Percentiles rank a stretch among this genome's conserved stretches.
Evolutionary conservation across 2,113 vertebrate genomes (phyloP).

Genomic region (Takifugu bimaculatus): DNA sequence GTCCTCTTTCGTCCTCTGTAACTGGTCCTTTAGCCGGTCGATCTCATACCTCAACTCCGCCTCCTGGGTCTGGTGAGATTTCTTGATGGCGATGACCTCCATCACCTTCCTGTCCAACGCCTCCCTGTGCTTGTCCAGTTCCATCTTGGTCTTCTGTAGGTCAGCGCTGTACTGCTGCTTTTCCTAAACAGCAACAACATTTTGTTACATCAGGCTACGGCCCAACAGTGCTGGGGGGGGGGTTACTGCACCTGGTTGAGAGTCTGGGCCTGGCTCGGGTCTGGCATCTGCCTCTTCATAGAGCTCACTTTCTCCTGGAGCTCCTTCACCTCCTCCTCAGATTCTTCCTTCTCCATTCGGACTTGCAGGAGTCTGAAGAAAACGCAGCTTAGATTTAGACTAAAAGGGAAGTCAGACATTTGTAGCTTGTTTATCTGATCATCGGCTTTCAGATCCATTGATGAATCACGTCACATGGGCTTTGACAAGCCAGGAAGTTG

Average conservation of each 20-base stretch:
- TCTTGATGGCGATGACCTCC: slow-evolving; percentile 80
- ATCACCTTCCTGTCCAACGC: slow-evolving; percentile 75
- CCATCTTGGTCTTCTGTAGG: slow-evolving; percentile 66
- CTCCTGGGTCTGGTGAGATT: slow-evolving; percentile 77
- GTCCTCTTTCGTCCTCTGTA: slow-evolving; percentile 74
- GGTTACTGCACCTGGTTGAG: slow-evolving; percentile 61
- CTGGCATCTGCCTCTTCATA: slow-evolving; percentile 75
- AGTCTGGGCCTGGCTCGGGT: slow-evolving; percentile 65
- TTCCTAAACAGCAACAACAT: slow-evolving; percentile 67
- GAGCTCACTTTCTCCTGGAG: slow-evolving; percentile 71
- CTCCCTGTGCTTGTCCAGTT: slow-evolving; percentile 71
- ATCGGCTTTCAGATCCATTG: slow-evolving; percentile 1
- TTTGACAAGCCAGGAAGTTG: slow-evolving; percentile 7
- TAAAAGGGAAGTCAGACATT: neutral
- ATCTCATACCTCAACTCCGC: slow-evolving; percentile 75
- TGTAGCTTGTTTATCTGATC: slow-evolving; percentile 16
- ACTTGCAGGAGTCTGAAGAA: slow-evolving; percentile 81
- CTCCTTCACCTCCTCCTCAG: slow-evolving; percentile 87
- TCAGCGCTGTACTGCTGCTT: slow-evolving; percentile 65
- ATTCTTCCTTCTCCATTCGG: slow-evolving; percentile 91
- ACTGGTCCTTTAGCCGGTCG: slow-evolving; percentile 71
- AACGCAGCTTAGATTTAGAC: neutral
- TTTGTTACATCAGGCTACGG: neutral
- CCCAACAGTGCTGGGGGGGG: neutral
- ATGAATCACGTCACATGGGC: slow-evolving; percentile 7